Evolutionary conservation across 2,113 vertebrate genomes (phyloP), one percentile per base, ranked within the genome.

Genomic region (Piliocolobus tephrosceles): DNA sequence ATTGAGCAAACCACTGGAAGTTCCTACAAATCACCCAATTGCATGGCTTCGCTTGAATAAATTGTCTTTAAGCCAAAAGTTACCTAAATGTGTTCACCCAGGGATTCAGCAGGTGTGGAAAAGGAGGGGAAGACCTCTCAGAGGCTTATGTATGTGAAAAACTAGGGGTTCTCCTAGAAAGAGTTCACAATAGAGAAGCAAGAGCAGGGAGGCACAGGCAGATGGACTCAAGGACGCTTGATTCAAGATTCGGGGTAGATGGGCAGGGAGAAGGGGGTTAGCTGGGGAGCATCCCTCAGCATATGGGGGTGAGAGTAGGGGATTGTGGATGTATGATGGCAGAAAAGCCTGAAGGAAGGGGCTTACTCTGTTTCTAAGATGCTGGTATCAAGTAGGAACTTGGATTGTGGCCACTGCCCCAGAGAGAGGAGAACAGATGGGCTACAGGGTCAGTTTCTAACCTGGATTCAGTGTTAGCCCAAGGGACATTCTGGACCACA

Each of bases 251-350:
- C 16, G 11, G 43, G 5, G 22, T 12, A 55, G 6, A 13, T 6
- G 14, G 22, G 12, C 2, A 30, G 13, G 27, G 35, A 20, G 20
- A 18, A 57, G 40, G 35, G 4, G 43, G 27, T 0, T 0, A 57
- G 43, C 20, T 75, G 32, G 40, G 35, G 25, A 68, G 10, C 4
- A 12, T 2, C 13, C 18, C 23, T 43, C 17, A 84, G 79, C 45
- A 16, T 57, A 23, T 70, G 14, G 3, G 6, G 25, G 18, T 20
- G 12, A 35, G 79, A 55, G 0, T 8, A 27, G 3, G 30, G 45
- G n/a, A 16, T 17, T 52, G 25, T 47, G 35, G 7, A 17, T 35
- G 4, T 75, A 38, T 25, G 5, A 52, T 76, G 38, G 73, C 11
- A 93, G 6, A 68, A 18, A 66, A 47, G 5, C 22, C 2, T 27